phyloP scores from a whole-genome alignment of 2,797 vertebrate genomes.

The Gobio occitaniae region DNA sequence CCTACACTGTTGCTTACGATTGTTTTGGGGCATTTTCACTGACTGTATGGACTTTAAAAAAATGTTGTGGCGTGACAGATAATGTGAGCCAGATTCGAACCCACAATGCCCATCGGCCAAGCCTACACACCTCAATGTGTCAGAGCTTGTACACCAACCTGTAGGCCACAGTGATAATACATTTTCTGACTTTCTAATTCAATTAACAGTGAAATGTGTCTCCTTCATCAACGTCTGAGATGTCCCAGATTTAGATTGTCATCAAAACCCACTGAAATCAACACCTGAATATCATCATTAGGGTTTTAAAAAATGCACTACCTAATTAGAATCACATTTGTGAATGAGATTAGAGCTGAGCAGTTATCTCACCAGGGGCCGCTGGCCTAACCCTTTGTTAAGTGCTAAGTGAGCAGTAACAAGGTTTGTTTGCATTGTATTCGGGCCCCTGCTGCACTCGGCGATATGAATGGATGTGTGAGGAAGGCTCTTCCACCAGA shows the following conservation, averaged over 20 bases:
- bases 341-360: conserved; percentile 55
- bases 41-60: not conserved
- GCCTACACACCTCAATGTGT: not conserved
- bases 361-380: conserved; percentile 41
- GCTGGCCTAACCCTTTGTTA: conserved; percentile 51
- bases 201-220: conserved; percentile 11
- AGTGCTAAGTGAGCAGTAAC: conserved; percentile 54
- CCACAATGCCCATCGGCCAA: not conserved
- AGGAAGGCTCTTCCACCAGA: conserved; percentile 47
- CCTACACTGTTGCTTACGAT: not conserved
- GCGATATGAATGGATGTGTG: conserved; percentile 51
- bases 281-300: conserved; percentile 34
- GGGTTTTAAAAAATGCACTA: conserved; percentile 38
- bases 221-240: not conserved
- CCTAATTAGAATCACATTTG: conserved; percentile 57
- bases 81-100: not conserved
- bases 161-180: not conserved
- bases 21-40: conserved; percentile 3
- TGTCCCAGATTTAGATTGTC: conserved; percentile 25
- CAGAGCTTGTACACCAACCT: not conserved
- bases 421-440: conserved; percentile 59
- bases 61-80: not conserved
- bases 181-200: not conserved
- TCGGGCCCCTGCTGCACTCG: conserved; percentile 35
- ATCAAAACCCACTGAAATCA: conserved; percentile 29